Conservation (phyloP, 2,797 vertebrate species). For the Scyliorhinus canicula region DNA sequence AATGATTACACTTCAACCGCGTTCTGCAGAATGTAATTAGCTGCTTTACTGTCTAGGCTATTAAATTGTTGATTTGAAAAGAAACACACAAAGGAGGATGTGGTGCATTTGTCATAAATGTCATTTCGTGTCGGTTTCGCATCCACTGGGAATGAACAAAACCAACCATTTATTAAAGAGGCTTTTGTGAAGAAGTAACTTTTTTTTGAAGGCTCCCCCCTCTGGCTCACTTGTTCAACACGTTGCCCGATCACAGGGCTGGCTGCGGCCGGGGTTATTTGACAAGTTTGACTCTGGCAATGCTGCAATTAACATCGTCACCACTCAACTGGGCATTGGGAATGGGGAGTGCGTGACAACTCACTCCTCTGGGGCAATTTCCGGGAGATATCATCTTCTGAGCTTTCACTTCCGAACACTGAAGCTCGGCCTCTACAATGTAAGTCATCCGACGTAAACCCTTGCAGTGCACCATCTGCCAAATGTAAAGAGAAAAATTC, state of each 20-base stretch:
- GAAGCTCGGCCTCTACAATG: not conserved
- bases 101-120: not conserved
- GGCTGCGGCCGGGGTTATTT: too few relatives aligned
- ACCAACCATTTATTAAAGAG: slow-evolving; percentile 11
- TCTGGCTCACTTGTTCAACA: not conserved
- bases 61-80: not conserved
- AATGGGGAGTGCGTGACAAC: not conserved
- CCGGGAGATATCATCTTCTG: not conserved
- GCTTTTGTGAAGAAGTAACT: not conserved
- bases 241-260: not conserved
- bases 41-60: not conserved
- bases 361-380: not conserved
- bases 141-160: not conserved
- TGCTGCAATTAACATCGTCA: not conserved
- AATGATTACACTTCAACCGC: not conserved
- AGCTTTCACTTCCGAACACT: not conserved
- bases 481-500: not conserved
- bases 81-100: not conserved
- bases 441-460: not conserved
- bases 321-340: too few relatives aligned
- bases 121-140: not conserved
- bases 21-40: not conserved
- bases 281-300: not conserved
- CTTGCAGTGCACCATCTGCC: not conserved
- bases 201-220: not conserved